Conservation (phyloP, 2,797 vertebrate genomes). For the Numenius phaeopus region DNA sequence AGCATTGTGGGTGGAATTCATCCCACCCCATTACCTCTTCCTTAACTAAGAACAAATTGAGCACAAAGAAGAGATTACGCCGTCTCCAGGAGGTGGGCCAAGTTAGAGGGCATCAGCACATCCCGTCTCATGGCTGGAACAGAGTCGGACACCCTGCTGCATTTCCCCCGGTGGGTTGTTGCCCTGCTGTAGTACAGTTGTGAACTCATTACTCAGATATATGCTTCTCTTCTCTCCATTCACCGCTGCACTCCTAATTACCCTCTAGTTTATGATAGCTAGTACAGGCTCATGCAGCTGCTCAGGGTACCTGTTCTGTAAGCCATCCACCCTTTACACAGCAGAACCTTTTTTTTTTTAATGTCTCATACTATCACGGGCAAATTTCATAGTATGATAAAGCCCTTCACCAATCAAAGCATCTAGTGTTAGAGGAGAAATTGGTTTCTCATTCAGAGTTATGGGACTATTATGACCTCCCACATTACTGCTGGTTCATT, state of each 20-base stretch:
- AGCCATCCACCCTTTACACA: constrained; percentile 4
- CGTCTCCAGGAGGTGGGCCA: background rate
- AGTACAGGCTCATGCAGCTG: background rate
- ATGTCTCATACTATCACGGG: background rate
- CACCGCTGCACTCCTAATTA: constrained; percentile 48
- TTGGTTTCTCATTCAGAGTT: constrained; percentile 70
- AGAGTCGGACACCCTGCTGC: background rate
- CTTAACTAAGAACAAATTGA: constrained; percentile 52
- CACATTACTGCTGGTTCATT: constrained; percentile 76
- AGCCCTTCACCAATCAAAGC: constrained; percentile 66
- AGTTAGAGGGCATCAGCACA: constrained; percentile 9
- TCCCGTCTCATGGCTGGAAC: background rate
- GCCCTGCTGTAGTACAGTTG: constrained; percentile 14
- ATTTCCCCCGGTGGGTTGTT: constrained; percentile 7
- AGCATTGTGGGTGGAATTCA: constrained; percentile 30
- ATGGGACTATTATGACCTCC: constrained; percentile 76
- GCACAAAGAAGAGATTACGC: background rate
- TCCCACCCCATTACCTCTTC: constrained; percentile 28
- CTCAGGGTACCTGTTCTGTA: constrained; percentile 26
- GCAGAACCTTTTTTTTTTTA: constrained; percentile 3
- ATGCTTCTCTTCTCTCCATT: constrained; percentile 17
- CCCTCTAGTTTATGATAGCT: constrained; percentile 47
- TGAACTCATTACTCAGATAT: constrained; percentile 36
- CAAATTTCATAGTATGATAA: constrained; percentile 65
- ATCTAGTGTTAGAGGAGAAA: constrained; percentile 55